These are phyloP conservation scores for Lasioglossum leucozonium DNA, from an alignment of 2,888 invertebrate genomes.

Conservation along the genomic window DNA sequence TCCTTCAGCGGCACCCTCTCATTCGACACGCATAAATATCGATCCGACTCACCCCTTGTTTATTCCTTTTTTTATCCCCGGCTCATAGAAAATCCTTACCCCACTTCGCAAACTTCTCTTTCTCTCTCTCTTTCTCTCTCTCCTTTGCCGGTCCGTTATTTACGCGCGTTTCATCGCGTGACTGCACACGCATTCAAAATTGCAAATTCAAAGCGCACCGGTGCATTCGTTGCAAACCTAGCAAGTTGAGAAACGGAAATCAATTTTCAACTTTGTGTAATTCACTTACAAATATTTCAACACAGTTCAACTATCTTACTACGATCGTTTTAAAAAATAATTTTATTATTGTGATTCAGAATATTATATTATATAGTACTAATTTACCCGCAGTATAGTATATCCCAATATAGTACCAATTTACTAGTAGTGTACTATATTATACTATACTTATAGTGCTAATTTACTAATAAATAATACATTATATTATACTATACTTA, in stretches of 20 bases:
- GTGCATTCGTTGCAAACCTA: not conserved
- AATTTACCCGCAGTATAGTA: no score
- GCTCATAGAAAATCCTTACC: slow-evolving; percentile 12
- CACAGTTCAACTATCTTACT: not conserved
- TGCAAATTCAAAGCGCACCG: slow-evolving; percentile 16
- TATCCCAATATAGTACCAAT: no score
- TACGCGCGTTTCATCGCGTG: not conserved
- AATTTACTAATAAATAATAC: no score
- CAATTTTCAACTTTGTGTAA: not conserved
- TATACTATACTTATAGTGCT: no score
- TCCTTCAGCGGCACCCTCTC: not conserved
- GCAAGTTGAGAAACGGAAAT: not conserved
- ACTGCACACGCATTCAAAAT: slow-evolving; percentile 1
- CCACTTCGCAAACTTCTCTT: not conserved
- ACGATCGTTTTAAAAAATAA: no score
- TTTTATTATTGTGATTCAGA: no score
- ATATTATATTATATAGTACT: no score
- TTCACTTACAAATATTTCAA: not conserved
- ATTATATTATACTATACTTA: no score
- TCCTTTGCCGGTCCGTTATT: slow-evolving; percentile 7
- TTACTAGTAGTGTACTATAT: no score
- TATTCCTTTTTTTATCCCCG: slow-evolving; percentile 17
- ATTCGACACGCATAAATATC: slow-evolving; percentile 11
- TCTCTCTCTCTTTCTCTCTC: not conserved
- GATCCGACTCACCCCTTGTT: slow-evolving; percentile 21